Percentiles rank a stretch among this genome's conserved stretches.
Evolutionary conservation across 2,888 invertebrate species (phyloP).

Genomic region (Limulus polyphemus): DNA sequence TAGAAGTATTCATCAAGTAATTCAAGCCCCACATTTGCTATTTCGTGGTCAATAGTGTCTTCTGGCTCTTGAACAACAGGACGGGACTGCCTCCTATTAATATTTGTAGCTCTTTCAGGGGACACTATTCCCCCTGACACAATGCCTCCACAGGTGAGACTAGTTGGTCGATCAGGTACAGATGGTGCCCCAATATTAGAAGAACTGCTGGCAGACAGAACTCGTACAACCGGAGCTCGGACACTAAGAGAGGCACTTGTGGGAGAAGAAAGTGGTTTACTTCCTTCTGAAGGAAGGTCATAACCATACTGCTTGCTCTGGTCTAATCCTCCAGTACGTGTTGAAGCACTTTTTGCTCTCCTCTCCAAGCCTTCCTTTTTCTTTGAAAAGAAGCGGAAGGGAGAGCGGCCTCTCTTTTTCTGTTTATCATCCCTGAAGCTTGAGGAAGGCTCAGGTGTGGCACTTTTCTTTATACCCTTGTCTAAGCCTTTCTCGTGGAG

Average conservation of each 20-base stretch:
- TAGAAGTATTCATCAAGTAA: conserved; percentile 97
- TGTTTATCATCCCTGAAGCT: conserved; percentile 26
- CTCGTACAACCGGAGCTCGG: conserved; percentile 10
- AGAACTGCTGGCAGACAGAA: conserved; percentile 16
- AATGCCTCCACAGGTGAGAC: conserved; percentile 6
- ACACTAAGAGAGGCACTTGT: conserved; percentile 15
- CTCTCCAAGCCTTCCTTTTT: conserved; percentile 46
- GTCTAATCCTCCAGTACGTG: conserved; percentile 40
- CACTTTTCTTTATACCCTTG: conserved; percentile 5
- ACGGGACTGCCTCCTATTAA: conserved; percentile 10
- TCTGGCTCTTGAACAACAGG: conserved; percentile 17
- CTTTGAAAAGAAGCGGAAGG: conserved; percentile 83
- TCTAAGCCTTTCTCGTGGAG: conserved; percentile 17
- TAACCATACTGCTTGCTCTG: conserved; percentile 48
- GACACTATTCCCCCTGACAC: conserved; percentile 21
- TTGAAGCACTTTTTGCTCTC: conserved; percentile 47
- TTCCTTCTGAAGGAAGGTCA: conserved; percentile 11
- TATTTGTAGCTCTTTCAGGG: conserved; percentile 22
- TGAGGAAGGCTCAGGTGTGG: conserved; percentile 4
- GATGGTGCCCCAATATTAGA: conserved; percentile 48
- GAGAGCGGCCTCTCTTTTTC: conserved; percentile 72
- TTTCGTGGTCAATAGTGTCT: conserved; percentile 15
- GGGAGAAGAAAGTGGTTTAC: conserved; percentile 2
- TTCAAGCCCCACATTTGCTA: conserved; percentile 71
- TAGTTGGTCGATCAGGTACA: conserved; percentile 50